Base-by-base conservation (phyloP, 30 jellyfish, hydroid and myxozoan species). In the Turritopsis rubra region DNA sequence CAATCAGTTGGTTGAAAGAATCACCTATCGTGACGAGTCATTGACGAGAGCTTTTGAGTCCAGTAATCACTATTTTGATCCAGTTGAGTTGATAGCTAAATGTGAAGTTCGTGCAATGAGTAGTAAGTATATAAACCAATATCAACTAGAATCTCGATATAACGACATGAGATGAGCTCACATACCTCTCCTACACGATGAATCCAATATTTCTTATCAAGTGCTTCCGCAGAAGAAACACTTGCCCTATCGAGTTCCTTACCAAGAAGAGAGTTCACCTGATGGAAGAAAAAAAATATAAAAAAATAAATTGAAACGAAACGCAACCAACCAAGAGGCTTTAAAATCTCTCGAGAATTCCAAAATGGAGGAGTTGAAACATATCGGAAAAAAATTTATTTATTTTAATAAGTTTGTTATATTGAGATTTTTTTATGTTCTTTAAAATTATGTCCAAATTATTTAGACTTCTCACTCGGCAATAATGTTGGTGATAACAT, bases 111-210 rank as follows among this genome's bases (percentile, higher is more conserved):
- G n/a, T n/a, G n/a, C n/a, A n/a, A n/a, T n/a, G n/a, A n/a, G n/a
- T n/a, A n/a, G n/a, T n/a, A 24, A 29, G 31, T 21, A 87, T 72
- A n/a, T 29, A 66, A 79, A 26, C 17, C 21, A 0, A 1, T 26
- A 29, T 21, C 60, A 41, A 5, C 60, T 41, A 41, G 13, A 41
- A 5, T 3, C 60, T 13, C 60, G 13, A 41, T 3, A 13, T 3
- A 41, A n/a, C n/a, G n/a, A n/a, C n/a, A n/a, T n/a, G n/a, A n/a
- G n/a, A n/a, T n/a, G n/a, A n/a, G n/a, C n/a, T n/a, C 21, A 78
- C 79, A 30, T 84, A 87, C 97, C 96, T 91, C 96, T 27, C 97
- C 97, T 31, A 91, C 97, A 66, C 97, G 74, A 79, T 91, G 94
- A 18, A 87, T 87, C 97, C 97, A 91, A 60, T 91, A 91, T 0